Percentiles rank a stretch among this genome's conserved stretches.
Conservation (phyloP, 2,113 vertebrate species). For the Cephalopterus ornatus region DNA sequence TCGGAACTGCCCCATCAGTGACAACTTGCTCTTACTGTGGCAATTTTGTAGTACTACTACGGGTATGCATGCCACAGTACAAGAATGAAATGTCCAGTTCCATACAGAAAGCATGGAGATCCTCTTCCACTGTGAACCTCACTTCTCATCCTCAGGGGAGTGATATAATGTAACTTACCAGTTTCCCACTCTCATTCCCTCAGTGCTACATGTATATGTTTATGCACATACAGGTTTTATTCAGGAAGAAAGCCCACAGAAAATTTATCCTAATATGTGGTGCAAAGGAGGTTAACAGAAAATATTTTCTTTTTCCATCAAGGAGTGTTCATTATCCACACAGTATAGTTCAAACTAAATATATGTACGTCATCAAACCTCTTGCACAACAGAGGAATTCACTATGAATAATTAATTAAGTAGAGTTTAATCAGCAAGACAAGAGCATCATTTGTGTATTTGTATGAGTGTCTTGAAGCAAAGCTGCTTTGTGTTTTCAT, state of each 20-base stretch:
- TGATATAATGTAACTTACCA: not conserved
- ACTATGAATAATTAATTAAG: slow-evolving; percentile 55
- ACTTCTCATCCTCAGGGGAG: not conserved
- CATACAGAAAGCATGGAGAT: not conserved
- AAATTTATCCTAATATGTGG: not conserved
- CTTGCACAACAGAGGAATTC: not conserved
- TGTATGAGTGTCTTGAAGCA: not conserved
- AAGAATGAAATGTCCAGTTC: not conserved
- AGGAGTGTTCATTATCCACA: not conserved
- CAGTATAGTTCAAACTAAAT: not conserved
- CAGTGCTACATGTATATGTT: not conserved
- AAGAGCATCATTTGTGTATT: not conserved
- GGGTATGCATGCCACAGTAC: not conserved
- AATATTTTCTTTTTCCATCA: not conserved
- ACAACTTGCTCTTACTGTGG: not conserved
- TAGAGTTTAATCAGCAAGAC: slow-evolving; percentile 20
- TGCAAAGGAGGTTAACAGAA: not conserved
- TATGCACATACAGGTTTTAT: not conserved
- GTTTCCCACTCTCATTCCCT: not conserved
- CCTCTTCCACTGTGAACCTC: not conserved
- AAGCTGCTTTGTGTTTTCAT: slow-evolving; percentile 7
- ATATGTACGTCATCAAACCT: slow-evolving; percentile 33
- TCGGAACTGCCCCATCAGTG: not conserved
- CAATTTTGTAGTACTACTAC: not conserved
- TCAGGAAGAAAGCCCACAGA: not conserved